phyloP scores from a whole-genome alignment of 2,888 invertebrate species.

The Rhingia campestris region DNA sequence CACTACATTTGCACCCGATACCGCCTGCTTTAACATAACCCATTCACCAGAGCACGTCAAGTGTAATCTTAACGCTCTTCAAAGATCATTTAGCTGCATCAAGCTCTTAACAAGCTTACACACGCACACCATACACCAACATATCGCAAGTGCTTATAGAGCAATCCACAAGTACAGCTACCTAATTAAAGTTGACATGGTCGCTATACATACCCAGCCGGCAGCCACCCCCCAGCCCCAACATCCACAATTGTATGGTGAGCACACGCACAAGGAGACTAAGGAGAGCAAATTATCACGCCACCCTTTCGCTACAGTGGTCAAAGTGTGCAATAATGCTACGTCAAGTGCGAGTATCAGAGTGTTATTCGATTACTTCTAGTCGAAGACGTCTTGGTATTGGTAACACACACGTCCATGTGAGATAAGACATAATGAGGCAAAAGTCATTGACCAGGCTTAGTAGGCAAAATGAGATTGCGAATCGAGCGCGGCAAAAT shows the following conservation, averaged over 20 bases:
- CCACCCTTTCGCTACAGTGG: conserved; percentile 30
- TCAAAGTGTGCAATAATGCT: conserved; percentile 7
- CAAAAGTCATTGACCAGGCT: conserved; percentile 63
- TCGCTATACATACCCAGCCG: too few relatives aligned
- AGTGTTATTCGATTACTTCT: conserved; percentile 12
- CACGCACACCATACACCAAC: neutral
- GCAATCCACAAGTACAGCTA: conserved; percentile 35
- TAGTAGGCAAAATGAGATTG: conserved; percentile 36
- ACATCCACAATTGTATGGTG: neutral
- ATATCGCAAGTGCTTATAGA: conserved; percentile 13
- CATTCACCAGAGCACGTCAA: neutral
- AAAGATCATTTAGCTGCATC: conserved; percentile 42
- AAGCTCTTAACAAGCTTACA: neutral
- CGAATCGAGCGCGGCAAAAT: conserved; percentile 32
- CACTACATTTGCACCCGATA: neutral
- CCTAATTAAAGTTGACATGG: conserved; percentile 48
- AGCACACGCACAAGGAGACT: neutral
- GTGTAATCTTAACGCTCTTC: conserved; percentile 46
- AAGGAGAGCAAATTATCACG: conserved; percentile 35
- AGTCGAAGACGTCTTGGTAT: neutral
- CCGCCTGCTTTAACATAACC: neutral
- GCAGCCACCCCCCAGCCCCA: neutral
- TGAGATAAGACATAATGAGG: conserved; percentile 50
- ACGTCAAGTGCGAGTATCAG: conserved; percentile 12
- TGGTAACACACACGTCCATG: neutral